Base-by-base conservation (phyloP, 2,797 vertebrate genomes). In the Ciconia nigra region DNA sequence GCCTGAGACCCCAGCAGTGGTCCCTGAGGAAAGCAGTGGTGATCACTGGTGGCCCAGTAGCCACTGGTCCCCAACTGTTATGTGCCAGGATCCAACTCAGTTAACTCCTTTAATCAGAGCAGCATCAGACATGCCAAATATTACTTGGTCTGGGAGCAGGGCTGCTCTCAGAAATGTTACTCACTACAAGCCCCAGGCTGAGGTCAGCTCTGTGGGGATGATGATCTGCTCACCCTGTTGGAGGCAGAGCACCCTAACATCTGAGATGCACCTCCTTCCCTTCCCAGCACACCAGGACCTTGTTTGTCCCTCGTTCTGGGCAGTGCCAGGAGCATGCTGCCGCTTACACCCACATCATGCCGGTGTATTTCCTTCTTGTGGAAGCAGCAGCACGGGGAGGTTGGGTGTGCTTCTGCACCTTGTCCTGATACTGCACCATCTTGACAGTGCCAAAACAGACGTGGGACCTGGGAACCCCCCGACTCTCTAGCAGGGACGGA, bases 231-330 rank as follows among this genome's bases (percentile, higher is more conserved):
- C 33, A 5, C 22, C 51, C 9, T 0, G 0, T 3, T 35, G 28
- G 41, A 74, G 21, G 31, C 35, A 70, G 62, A 70, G 52, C 46
- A 57, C 18, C 31, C 46, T 31, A 8, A 58, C 3, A 4, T 15
- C 58, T 2, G 1, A 29, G 52, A 31, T n/a, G 65, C 0, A 0
- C 17, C 35, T 78, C 41, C 57, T 54, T 59, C 19, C 57, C 66
- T 15, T 26, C 24, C 26, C 47, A 91, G 66, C n/a, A 33, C 42
- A 67, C 10, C 52, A 24, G n/a, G 37, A 18, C 14, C n/a, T 39
- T 29, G 24, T 28, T 44, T 39, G 35, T 24, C 25, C 47, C 58
- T 65, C 0, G 0, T 20, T 33, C 0, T 2, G 19, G 51, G 51
- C 35, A 41, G 22, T 18, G n/a, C 25, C 5, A 3, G 15, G 4